Conservation (phyloP, 2,113 vertebrate species). For the Xiphophorus maculatus region DNA sequence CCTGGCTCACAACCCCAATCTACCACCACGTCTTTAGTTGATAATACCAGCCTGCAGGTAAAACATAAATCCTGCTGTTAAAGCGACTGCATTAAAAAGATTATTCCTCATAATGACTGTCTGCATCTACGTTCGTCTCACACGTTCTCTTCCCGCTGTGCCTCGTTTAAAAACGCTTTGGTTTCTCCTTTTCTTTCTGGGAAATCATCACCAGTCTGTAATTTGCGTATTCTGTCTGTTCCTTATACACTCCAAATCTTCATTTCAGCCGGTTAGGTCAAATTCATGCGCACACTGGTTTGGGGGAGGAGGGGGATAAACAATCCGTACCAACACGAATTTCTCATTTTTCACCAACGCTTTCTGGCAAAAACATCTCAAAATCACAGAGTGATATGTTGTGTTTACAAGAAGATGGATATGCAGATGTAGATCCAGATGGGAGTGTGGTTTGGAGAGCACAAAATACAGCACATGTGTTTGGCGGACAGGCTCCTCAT, state of each 20-base stretch:
- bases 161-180: conserved; percentile 31
- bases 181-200: conserved; percentile 3
- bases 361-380: conserved; percentile 8
- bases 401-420: conserved; percentile 15
- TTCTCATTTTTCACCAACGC: conserved; percentile 11
- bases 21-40: conserved; percentile 31
- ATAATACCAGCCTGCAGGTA: conserved; percentile 40
- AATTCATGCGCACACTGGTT: conserved; percentile 7
- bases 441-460: conserved; percentile 14
- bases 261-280: conserved; percentile 46
- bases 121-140: conserved; percentile 24
- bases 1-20: conserved; percentile 11
- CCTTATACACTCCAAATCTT: conserved; percentile 18
- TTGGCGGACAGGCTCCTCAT: conserved; percentile 2
- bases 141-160: conserved; percentile 5
- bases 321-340: conserved; percentile 5
- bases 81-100: conserved; percentile 12
- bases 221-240: conserved; percentile 29
- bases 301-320: not conserved
- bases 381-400: not conserved
- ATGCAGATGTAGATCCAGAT: conserved; percentile 1
- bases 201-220: conserved; percentile 23
- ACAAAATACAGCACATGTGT: conserved; percentile 29
- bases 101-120: conserved; percentile 11
- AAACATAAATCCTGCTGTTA: conserved; percentile 20